These are phyloP conservation scores for Acrobasis consociella DNA, from an alignment of 2,888 invertebrate species.

Conservation along the genomic window DNA sequence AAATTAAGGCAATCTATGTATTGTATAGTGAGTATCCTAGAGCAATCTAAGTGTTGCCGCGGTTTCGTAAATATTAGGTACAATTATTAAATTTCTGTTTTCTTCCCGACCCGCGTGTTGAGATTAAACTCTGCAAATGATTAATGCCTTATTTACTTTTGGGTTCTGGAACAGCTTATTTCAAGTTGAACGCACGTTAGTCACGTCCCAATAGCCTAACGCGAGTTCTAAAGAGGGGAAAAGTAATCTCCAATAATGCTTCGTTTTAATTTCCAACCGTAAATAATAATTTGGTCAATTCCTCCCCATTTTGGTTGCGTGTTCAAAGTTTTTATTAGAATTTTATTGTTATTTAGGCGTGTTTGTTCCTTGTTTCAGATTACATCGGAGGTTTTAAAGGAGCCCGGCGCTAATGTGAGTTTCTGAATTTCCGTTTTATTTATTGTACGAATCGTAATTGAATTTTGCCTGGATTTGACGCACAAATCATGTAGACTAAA, in stretches of 20 bases:
- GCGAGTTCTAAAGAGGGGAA: constrained; percentile 64
- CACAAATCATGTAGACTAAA: constrained; percentile 26
- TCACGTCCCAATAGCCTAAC: constrained; percentile 48
- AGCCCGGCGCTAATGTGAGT: constrained; percentile 80
- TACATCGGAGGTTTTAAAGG: constrained; percentile 79
- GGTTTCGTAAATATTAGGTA: background rate
- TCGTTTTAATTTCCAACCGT: constrained; percentile 78
- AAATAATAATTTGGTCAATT: constrained; percentile 83
- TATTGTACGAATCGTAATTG: constrained; percentile 67
- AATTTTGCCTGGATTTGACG: constrained; percentile 42
- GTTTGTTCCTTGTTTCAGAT: constrained; percentile 83
- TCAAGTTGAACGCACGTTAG: constrained; percentile 37
- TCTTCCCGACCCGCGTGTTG: constrained; percentile 1
- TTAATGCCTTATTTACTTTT: constrained; percentile 15
- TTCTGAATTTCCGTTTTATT: constrained; percentile 73
- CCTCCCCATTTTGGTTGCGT: constrained; percentile 80
- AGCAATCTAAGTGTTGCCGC: too few relatives aligned
- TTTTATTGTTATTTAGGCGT: constrained; percentile 83
- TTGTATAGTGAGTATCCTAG: too few relatives aligned
- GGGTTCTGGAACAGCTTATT: constrained; percentile 26
- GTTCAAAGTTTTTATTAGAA: constrained; percentile 81
- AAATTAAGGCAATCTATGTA: too few relatives aligned
- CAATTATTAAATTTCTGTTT: background rate
- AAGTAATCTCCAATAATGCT: constrained; percentile 73
- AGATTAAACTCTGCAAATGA: constrained; percentile 12